Percentiles rank a stretch among this genome's conserved stretches.
These are phyloP conservation scores for Ceuthmochares aereus DNA, from an alignment of 2,113 vertebrate genomes.

Conservation along the genomic window DNA sequence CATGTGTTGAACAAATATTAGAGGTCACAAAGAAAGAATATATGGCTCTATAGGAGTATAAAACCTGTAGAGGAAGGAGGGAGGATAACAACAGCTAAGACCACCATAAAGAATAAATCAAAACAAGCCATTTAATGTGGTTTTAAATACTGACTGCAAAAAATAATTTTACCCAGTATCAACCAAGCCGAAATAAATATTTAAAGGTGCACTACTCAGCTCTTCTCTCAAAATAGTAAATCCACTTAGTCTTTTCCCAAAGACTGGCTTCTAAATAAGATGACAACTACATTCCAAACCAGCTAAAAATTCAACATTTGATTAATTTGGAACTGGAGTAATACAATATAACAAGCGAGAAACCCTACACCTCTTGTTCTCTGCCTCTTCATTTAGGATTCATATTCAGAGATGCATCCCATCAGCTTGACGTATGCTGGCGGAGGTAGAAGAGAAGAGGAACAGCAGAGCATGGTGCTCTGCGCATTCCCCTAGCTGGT, in stretches of 20 bases:
- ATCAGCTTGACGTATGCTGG: accelerated
- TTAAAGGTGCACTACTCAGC: neutral
- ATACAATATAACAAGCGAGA: neutral
- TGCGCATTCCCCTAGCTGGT: neutral
- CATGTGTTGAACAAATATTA: neutral
- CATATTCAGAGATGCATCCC: neutral
- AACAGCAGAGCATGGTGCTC: neutral
- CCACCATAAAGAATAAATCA: neutral
- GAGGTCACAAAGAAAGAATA: neutral
- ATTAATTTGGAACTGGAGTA: neutral
- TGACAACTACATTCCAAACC: neutral
- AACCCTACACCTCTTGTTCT: neutral
- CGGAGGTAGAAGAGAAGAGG: neutral
- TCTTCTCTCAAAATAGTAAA: neutral
- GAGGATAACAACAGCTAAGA: neutral
- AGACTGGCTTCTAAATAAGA: neutral
- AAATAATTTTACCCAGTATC: neutral
- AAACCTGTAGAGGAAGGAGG: neutral
- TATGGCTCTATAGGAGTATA: neutral
- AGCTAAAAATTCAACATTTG: neutral
- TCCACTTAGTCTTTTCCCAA: neutral
- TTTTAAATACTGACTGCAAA: neutral
- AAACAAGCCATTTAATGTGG: neutral
- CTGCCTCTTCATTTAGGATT: neutral
- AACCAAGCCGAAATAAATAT: neutral